Evolutionary conservation across 2,797 vertebrate genomes (phyloP).

Genomic region (Tinamus major): DNA sequence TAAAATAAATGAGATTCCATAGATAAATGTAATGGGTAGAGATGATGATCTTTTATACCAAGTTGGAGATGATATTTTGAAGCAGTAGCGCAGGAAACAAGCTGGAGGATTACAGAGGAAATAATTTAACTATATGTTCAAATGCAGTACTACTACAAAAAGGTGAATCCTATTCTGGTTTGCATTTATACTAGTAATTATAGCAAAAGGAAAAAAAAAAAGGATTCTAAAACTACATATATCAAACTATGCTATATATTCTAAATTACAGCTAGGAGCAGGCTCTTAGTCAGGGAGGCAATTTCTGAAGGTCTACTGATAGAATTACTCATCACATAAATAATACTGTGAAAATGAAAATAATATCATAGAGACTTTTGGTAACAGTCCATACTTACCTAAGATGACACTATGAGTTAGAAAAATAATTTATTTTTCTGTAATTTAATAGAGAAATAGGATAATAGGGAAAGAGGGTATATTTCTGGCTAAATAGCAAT

Average conservation of each 20-base stretch:
- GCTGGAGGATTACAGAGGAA: conserved; percentile 16
- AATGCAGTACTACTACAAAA: conserved; percentile 23
- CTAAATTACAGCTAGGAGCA: conserved; percentile 35
- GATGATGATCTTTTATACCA: neutral
- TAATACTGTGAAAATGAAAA: neutral
- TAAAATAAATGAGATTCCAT: conserved; percentile 52
- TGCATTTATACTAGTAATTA: conserved; percentile 41
- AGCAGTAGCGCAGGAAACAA: conserved; percentile 9
- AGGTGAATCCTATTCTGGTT: conserved; percentile 12
- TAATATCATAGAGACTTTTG: neutral
- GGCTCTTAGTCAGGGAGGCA: neutral
- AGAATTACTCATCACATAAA: conserved; percentile 2
- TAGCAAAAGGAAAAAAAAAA: conserved; percentile 12
- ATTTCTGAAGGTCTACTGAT: conserved; percentile 9
- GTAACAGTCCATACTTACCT: neutral
- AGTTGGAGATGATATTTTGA: conserved; percentile 36
- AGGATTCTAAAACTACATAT: neutral
- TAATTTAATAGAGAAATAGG: no score
- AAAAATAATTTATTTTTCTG: neutral
- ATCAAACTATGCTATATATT: conserved; percentile 24
- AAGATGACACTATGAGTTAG: neutral
- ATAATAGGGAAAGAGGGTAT: neutral
- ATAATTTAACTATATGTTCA: conserved; percentile 47
- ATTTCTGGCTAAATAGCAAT: neutral
- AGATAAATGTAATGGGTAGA: conserved; percentile 32